These are phyloP conservation scores for Marmota monax DNA, from an alignment of 2,113 vertebrate species.

Conservation along the genomic window DNA sequence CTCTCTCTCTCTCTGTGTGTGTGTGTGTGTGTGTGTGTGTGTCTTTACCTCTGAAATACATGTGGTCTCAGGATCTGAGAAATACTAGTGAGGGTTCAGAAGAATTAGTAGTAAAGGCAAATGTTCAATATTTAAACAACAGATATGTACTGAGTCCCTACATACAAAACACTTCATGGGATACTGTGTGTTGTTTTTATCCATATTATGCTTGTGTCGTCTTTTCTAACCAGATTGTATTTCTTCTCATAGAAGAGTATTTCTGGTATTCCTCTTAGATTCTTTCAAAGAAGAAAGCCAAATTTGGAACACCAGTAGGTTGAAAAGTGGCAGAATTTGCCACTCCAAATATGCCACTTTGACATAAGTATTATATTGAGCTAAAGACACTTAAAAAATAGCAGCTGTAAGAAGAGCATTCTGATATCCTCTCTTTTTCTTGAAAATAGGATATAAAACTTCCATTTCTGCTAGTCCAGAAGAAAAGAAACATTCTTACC, in stretches of 20 bases:
- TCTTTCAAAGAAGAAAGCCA: constrained; percentile 3
- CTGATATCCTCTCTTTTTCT: neutral
- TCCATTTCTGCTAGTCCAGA: neutral
- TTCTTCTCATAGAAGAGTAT: neutral
- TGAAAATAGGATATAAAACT: neutral
- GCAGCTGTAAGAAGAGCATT: neutral
- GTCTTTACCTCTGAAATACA: neutral
- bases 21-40: no score
- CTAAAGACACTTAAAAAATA: neutral
- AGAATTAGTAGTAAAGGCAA: constrained; percentile 10
- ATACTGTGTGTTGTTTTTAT: neutral
- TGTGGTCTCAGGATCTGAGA: neutral
- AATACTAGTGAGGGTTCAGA: neutral
- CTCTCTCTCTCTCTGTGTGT: no score
- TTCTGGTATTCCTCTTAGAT: constrained; percentile 37
- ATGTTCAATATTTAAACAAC: constrained; percentile 19
- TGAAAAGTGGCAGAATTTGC: neutral
- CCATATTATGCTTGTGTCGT: neutral
- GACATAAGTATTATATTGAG: neutral
- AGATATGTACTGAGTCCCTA: neutral
- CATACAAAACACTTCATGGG: neutral
- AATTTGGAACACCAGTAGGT: constrained; percentile 20
- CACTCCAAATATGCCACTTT: neutral
- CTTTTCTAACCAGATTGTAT: constrained; percentile 1
- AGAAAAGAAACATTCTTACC: neutral